phyloP scores from a whole-genome alignment of 2,113 vertebrate species.

The Melierax canorus region DNA sequence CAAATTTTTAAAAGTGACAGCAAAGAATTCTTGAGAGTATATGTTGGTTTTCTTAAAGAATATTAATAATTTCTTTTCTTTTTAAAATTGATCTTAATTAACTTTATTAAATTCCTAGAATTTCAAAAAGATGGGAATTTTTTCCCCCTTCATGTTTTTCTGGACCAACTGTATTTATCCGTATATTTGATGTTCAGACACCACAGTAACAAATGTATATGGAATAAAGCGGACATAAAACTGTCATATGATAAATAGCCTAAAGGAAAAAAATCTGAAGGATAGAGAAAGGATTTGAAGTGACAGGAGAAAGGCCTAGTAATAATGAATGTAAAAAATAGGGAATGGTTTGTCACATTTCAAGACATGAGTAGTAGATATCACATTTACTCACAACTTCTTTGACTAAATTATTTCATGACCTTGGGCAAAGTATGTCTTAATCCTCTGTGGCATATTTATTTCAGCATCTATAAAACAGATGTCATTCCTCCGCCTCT shows the following conservation, averaged over 20 bases:
- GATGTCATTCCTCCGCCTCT: background rate
- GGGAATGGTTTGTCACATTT: slow-evolving; percentile 31
- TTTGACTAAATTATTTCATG: slow-evolving; percentile 30
- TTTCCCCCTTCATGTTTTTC: background rate
- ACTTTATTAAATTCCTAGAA: background rate
- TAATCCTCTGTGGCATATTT: slow-evolving; percentile 25
- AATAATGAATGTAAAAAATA: slow-evolving; percentile 16
- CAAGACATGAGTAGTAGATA: slow-evolving; percentile 6
- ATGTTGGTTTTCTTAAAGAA: background rate
- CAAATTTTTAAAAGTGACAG: background rate
- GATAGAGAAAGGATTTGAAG: slow-evolving; percentile 4
- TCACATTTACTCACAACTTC: slow-evolving; percentile 21
- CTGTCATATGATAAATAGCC: background rate
- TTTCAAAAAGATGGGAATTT: background rate
- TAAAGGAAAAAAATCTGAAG: background rate
- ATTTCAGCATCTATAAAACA: slow-evolving; percentile 12
- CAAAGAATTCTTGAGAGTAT: background rate
- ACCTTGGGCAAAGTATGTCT: slow-evolving; percentile 35
- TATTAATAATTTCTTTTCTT: background rate
- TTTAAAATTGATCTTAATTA: background rate
- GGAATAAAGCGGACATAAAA: background rate
- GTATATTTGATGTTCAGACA: background rate
- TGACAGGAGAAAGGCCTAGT: slow-evolving; percentile 2
- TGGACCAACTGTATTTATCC: background rate
- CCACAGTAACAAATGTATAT: background rate